Evolutionary conservation across 2,888 invertebrate genomes (phyloP), one percentile per base, ranked within the genome.

Genomic region (Nyleta sp.): DNA sequence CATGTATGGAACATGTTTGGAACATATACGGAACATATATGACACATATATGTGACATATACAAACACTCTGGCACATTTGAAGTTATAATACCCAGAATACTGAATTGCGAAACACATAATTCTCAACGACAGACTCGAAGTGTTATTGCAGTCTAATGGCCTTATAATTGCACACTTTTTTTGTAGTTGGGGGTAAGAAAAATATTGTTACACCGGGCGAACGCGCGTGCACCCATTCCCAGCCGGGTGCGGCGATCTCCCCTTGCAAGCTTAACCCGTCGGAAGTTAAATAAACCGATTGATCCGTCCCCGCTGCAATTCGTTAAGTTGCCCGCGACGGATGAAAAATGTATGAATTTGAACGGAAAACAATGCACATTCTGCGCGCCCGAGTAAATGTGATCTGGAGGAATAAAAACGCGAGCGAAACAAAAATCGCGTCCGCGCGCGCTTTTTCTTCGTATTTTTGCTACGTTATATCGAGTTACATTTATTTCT

Each of bases 401-500:
- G 74, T 60, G 53, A 74, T 60, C 38, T 60, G 60, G 28, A 67
- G 60, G 60, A 74, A 74, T 64, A 70, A 48, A 74, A 67, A 55
- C 28, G 44, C 28, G 28, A 28, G 13, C 35, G 24, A 44, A 35
- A 60, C 22, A 50, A 67, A 64, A 60, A 57, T 52, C 52, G 59
- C 46, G 35, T 28, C 17, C 48, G 55, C 33, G 22, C 35, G 20
- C 35, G 31, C 13, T 60, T 60, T 75, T 57, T 70, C 42, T 62
- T 75, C 48, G 17, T 52, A 44, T 68, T 65, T 75, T 59, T 62
- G 55, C 28, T 52, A 22, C 53, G 33, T 57, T 53, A 22, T 70
- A 70, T 70, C 68, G 68, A 57, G 62, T 70, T 68, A 75, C 68
- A 68, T 75, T 68, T 68, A 75, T 64, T 75, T 70, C 55, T 62